Evolutionary conservation across 2,888 invertebrate species (phyloP), one percentile per base, ranked within the genome.

Genomic region (Molanna angustata): DNA sequence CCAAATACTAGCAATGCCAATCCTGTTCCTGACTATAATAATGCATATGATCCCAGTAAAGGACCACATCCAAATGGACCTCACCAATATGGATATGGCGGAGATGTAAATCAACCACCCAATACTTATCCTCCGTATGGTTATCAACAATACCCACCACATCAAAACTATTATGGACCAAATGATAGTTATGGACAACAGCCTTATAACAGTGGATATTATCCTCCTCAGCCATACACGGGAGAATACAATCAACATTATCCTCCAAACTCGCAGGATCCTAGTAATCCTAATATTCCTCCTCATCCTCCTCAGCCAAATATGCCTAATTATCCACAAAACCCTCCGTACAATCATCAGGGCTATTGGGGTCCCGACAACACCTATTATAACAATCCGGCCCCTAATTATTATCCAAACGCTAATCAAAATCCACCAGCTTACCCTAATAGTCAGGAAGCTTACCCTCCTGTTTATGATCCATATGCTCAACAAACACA

Each of bases 341-440:
- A 62, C 54, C 63, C 66, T 32, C 60, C 61, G 21, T 66, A 66
- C 33, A 64, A 66, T 44, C 63, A 64, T 37, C 58, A 62, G 17
- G 61, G 60, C 3, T 62, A 62, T 56, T 64, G 63, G 44, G 59
- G 56, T 27, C 47, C 61, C 1, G 65, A 66, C 37, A 59, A 60
- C 18, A 66, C 60, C 44, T 59, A 57, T 60, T 77, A 74, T 57
- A 70, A 74, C 1, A 74, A 73, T 56, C 72, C 76, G 52, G 75
- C 72, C 54, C 71, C 74, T 4, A 45, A 45, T 35, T 59, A 56
- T 59, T 77, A 74, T 59, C 71, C 74, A 0, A 74, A 73, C 55
- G n/a, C n/a, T n/a, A n/a, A n/a, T n/a, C 75, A 76, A 55, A 76
- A 72, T 54, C 71, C 39, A 13, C 57, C 33, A 16, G 52, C 42